Base-by-base conservation (phyloP, 2,797 vertebrate species). In the Urocyon cinereoargenteus region DNA sequence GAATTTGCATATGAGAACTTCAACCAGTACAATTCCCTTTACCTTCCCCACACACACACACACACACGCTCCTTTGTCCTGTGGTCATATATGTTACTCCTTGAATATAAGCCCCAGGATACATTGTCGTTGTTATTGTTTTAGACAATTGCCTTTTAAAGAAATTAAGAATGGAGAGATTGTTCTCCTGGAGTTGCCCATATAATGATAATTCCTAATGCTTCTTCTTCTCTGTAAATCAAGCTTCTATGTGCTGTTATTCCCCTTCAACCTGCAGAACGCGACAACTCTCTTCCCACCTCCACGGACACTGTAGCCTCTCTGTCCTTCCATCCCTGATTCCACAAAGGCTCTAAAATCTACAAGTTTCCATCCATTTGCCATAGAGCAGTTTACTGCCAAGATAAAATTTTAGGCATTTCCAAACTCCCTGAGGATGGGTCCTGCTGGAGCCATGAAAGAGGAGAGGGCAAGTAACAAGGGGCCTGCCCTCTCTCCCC, bases 361-460 rank as follows among this genome's bases (percentile, higher is more conserved):
- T 66, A 12, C 53, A 55, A 57, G 15, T 66, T 82, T 77, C 66
- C 7, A 57, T 5, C 24, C 8, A 64, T 34, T 92, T 96, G 59
- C n/a, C 88, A 94, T 22, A 45, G 31, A 36, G 84, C 4, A 59
- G 18, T 73, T 78, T 86, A 55, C 34, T 78, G n/a, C 79, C 75
- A 84, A 86, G 90, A 90, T 87, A 64, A 34, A 94, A 72, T 72
- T 91, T n/a, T 83, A 83, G n/a, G 55, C 55, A 90, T 92, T 96
- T 93, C 36, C 90, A 92, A 49, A 90, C 68, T 86, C 92, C 62
- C 28, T 34, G 77, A 92, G 55, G 75, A 90, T 10, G 83, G 68
- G 45, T 70, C 83, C 89, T 82, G 49, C 31, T 21, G n/a, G 49
- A 93, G 57, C 31, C 28, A 18, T 16, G 55, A 40, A 40, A 55